Percentiles rank a stretch among this genome's conserved stretches.
These are phyloP conservation scores for Panurus biarmicus DNA, from an alignment of 2,113 vertebrate species.

Conservation along the genomic window DNA sequence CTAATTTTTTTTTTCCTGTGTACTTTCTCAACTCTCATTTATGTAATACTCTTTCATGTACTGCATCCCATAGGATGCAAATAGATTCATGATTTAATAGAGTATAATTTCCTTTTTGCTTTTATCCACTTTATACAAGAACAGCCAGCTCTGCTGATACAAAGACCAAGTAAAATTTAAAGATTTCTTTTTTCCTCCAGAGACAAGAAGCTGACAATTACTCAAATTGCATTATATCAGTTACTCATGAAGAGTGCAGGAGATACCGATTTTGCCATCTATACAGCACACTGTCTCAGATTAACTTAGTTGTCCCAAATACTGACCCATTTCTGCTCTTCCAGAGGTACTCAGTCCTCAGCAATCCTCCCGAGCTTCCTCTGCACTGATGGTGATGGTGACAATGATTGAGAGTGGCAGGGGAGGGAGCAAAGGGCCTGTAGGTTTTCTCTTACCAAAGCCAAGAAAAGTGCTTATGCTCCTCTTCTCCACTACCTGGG, in stretches of 20 bases:
- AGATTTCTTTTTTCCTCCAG: background rate
- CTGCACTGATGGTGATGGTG: background rate
- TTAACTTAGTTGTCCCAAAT: conserved; percentile 40
- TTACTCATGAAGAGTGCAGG: background rate
- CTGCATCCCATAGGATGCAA: background rate
- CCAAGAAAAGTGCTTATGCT: background rate
- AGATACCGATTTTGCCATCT: background rate
- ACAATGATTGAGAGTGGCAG: background rate
- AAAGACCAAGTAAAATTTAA: background rate
- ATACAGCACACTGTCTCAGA: background rate
- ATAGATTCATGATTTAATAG: background rate
- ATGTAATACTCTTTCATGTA: background rate
- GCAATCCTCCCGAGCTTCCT: background rate
- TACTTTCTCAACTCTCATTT: background rate
- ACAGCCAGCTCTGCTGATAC: background rate
- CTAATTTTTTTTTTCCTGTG: rapidly evolving
- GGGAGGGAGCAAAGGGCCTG: background rate
- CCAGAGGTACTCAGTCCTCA: background rate
- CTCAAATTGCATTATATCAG: background rate
- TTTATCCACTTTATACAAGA: background rate
- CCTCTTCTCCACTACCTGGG: background rate
- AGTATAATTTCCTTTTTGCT: background rate
- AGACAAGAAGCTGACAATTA: background rate
- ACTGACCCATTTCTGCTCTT: conserved; percentile 40
- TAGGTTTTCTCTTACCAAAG: background rate